These are phyloP conservation scores for Micropoecilia bifurca DNA, from an alignment of 2,797 vertebrate species.

Conservation along the genomic window DNA sequence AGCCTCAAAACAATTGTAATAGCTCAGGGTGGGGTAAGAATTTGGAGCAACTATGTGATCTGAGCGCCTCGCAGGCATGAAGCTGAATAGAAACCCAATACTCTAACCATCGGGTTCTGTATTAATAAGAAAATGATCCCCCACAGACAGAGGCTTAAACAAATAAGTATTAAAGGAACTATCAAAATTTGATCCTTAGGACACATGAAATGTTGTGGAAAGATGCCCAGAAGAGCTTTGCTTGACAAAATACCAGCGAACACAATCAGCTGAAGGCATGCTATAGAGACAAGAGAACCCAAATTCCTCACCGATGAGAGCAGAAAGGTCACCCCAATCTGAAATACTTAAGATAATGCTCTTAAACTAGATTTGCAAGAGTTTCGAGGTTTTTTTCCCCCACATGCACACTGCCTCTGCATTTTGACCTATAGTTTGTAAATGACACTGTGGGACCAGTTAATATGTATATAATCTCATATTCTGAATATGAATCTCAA, in stretches of 20 bases:
- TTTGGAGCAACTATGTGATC: neutral
- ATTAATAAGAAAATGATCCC: neutral
- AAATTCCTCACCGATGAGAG: neutral
- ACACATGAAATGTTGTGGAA: neutral
- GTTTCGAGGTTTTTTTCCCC: neutral
- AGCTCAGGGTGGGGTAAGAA: neutral
- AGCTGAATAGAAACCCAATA: neutral
- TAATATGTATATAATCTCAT: too few species aligned
- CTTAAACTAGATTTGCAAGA: neutral
- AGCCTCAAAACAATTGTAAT: neutral
- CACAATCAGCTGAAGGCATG: neutral
- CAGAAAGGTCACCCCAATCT: neutral
- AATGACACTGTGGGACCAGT: neutral
- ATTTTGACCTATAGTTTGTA: neutral
- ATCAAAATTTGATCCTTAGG: neutral
- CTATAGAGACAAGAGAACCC: neutral
- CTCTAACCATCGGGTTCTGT: neutral
- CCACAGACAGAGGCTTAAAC: neutral
- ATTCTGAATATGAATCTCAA: neutral
- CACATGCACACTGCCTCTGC: neutral
- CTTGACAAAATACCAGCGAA: neutral
- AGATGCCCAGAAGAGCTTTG: neutral
- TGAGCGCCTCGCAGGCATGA: neutral
- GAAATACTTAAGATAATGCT: neutral
- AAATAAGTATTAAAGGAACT: neutral